These are phyloP conservation scores for Lobophora halterata DNA, from an alignment of 2,888 invertebrate species.

Conservation along the genomic window DNA sequence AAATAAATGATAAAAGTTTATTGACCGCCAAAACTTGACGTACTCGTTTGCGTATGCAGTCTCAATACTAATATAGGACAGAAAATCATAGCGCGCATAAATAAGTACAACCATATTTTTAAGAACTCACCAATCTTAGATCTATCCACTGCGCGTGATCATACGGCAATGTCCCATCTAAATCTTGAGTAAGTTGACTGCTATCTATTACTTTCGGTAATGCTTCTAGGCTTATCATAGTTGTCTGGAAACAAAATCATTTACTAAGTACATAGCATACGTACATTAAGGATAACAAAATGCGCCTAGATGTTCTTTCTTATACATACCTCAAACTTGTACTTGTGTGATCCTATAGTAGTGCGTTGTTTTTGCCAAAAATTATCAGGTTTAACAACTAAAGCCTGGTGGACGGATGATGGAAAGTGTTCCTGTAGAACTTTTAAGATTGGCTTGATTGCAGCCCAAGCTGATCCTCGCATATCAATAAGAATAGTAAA, in stretches of 20 bases:
- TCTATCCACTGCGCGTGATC: conserved; percentile 99
- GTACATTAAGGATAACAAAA: no score
- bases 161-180: conserved; percentile 96
- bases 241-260: conserved; percentile 85
- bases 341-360: conserved; percentile 97
- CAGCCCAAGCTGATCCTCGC: conserved; percentile 97
- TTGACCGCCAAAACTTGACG: no score
- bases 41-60: no score
- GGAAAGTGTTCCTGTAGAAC: conserved; percentile 98
- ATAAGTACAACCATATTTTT: no score
- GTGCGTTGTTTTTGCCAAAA: conserved; percentile 99
- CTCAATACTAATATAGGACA: no score
- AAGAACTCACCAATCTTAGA: conserved; percentile 87
- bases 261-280: no score
- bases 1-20: no score
- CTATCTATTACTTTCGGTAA: conserved; percentile 96
- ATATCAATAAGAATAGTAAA: conserved; percentile 99
- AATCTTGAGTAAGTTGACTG: conserved; percentile 94
- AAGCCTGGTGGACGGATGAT: conserved; percentile 94
- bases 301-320: neutral
- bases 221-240: conserved; percentile 97
- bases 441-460: conserved; percentile 98
- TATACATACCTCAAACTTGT: conserved; percentile 94
- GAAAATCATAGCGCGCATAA: no score
- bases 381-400: conserved; percentile 99